phyloP scores from a whole-genome alignment of 2,113 vertebrate species.

The Leptobrachium leishanense region DNA sequence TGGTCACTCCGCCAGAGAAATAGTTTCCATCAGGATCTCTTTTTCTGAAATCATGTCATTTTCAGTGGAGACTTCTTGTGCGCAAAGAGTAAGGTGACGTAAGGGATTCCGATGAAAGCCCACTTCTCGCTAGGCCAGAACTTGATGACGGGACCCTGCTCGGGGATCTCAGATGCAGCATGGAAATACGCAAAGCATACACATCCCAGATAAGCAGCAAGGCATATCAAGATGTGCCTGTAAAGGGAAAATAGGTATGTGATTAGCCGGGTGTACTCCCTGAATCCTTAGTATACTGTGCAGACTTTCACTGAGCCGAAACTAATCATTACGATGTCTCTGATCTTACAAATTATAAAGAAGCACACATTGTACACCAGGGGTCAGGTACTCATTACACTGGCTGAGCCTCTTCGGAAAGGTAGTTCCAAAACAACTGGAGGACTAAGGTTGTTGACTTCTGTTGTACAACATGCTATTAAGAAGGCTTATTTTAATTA shows the following conservation, averaged over 20 bases:
- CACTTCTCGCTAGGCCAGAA: constrained; percentile 98
- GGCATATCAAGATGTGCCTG: constrained; percentile 96
- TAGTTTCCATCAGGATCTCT: no score
- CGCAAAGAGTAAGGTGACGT: constrained; percentile 87
- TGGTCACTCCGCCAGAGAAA: no score
- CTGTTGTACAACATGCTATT: no score
- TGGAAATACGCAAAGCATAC: constrained; percentile 98
- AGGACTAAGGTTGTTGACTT: no score
- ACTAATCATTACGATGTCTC: no score
- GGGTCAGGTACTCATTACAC: no score
- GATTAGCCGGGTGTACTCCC: neutral
- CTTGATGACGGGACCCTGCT: constrained; percentile 92
- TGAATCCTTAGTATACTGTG: neutral
- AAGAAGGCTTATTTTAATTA: no score
- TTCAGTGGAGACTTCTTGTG: constrained; percentile 85
- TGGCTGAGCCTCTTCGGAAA: no score
- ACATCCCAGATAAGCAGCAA: constrained; percentile 92
- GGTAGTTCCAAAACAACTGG: no score
- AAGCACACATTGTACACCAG: no score
- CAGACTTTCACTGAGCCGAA: neutral
- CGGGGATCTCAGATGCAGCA: constrained; percentile 88
- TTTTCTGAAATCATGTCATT: constrained; percentile 76
- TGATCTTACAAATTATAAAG: no score
- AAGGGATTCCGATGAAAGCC: constrained; percentile 95
- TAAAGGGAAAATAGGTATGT: constrained; percentile 24